phyloP scores from a whole-genome alignment of 2,113 vertebrate species.

The Eudyptes chrysolophus region DNA sequence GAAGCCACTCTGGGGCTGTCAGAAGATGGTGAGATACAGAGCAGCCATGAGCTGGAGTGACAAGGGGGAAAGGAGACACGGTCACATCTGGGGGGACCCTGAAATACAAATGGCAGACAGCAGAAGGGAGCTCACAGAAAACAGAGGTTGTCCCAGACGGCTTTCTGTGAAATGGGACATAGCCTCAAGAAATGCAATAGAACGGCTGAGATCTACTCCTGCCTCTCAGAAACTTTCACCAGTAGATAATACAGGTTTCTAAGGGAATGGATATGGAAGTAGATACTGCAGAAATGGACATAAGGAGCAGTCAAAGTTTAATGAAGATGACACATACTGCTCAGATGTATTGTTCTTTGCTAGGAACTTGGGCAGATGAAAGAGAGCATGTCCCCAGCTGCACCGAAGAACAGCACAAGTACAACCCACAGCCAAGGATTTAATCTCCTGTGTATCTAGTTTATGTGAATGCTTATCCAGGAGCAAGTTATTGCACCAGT shows the following conservation, averaged over 20 bases:
- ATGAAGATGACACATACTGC: background rate
- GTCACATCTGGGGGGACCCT: accelerated
- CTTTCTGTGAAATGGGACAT: background rate
- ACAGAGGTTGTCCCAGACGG: background rate
- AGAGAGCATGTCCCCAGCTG: background rate
- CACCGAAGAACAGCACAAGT: background rate
- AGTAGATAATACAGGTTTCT: background rate
- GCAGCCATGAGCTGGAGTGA: background rate
- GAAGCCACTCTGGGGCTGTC: background rate
- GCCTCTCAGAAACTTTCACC: background rate
- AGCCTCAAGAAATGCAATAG: background rate
- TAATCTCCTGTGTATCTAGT: background rate
- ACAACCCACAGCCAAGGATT: background rate
- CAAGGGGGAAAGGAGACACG: background rate
- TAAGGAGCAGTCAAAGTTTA: background rate
- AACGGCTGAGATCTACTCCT: background rate
- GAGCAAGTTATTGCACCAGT: background rate
- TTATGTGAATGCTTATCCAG: background rate
- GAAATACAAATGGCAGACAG: background rate
- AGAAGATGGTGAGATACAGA: background rate
- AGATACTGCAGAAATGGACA: background rate
- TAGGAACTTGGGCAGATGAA: background rate
- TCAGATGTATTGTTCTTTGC: background rate
- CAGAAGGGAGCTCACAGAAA: background rate
- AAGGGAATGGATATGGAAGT: background rate